phyloP scores from a whole-genome alignment of 2,797 vertebrate genomes.

The Tiaroga cobitis region DNA sequence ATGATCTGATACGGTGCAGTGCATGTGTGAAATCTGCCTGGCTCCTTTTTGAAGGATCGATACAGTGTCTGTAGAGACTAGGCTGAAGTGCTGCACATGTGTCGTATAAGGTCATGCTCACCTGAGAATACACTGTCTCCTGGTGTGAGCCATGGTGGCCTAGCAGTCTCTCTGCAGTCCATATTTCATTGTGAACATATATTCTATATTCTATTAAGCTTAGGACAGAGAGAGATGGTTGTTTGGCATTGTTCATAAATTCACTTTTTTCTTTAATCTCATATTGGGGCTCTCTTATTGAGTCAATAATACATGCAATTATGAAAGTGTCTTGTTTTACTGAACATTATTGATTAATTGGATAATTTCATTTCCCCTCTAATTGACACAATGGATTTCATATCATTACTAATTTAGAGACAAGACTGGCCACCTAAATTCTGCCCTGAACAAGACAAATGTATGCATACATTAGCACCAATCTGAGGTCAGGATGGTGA shows the following conservation, averaged over 20 bases:
- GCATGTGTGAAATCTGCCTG: conserved; percentile 32
- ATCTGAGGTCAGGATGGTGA: conserved; percentile 40
- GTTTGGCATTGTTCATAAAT: neutral
- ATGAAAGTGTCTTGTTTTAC: neutral
- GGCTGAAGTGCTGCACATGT: neutral
- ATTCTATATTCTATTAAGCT: neutral
- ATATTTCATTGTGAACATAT: neutral
- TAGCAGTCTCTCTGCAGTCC: neutral
- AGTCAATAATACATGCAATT: conserved; percentile 2
- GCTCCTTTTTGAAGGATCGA: conserved; percentile 5
- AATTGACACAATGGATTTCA: conserved; percentile 21
- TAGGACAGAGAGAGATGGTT: neutral
- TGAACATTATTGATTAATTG: conserved; percentile 15
- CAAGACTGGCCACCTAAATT: conserved; percentile 30
- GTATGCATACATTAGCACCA: conserved; percentile 32
- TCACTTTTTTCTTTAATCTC: neutral
- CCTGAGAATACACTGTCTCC: conserved; percentile 19
- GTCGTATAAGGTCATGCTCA: neutral
- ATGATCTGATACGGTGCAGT: neutral
- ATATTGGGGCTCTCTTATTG: neutral
- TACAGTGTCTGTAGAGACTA: conserved; percentile 9
- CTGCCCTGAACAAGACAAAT: conserved; percentile 51
- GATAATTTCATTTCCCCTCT: conserved; percentile 1
- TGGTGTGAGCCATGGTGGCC: neutral
- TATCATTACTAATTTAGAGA: conserved; percentile 47